Evolutionary conservation across 1,140 invertebrate species (phyloP).

Genomic region (Grapholita molesta): DNA sequence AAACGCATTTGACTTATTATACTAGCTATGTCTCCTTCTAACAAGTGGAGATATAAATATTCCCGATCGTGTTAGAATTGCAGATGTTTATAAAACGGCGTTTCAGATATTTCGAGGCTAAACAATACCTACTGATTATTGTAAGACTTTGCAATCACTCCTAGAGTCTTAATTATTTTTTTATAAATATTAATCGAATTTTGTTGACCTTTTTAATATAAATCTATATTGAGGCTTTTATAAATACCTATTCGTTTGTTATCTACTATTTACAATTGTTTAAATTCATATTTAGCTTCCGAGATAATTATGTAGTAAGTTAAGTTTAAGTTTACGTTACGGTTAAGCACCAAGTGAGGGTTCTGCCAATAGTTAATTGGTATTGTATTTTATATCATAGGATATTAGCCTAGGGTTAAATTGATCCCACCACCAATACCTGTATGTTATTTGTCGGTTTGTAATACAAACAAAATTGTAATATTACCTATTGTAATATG

Average conservation of each 20-base stretch:
- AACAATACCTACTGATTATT: neutral
- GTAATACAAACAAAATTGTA: neutral
- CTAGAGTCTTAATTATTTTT: neutral
- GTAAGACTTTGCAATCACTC: neutral
- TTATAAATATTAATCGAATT: conserved; percentile 3
- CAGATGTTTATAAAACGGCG: neutral
- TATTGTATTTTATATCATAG: neutral
- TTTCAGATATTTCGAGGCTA: neutral
- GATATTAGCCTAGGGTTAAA: neutral
- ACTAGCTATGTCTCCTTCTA: neutral
- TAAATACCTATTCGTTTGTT: conserved; percentile 52
- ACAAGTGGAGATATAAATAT: neutral
- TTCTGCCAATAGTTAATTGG: conserved; percentile 33
- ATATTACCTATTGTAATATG: neutral
- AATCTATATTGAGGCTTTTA: conserved; percentile 61
- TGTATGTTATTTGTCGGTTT: neutral
- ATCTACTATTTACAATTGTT: conserved; percentile 71
- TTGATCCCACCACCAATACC: neutral
- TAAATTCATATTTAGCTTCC: conserved; percentile 45
- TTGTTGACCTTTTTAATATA: conserved; percentile 26
- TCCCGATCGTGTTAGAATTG: neutral
- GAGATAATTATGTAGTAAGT: conserved; percentile 46
- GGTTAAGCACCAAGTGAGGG: neutral
- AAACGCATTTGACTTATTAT: too few species aligned
- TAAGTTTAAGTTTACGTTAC: conserved; percentile 22